Percentiles rank a stretch among this genome's conserved stretches.
These are phyloP conservation scores for Trididemnum nubilum DNA, from an alignment of 23 tunicate genomes.

Conservation along the genomic window DNA sequence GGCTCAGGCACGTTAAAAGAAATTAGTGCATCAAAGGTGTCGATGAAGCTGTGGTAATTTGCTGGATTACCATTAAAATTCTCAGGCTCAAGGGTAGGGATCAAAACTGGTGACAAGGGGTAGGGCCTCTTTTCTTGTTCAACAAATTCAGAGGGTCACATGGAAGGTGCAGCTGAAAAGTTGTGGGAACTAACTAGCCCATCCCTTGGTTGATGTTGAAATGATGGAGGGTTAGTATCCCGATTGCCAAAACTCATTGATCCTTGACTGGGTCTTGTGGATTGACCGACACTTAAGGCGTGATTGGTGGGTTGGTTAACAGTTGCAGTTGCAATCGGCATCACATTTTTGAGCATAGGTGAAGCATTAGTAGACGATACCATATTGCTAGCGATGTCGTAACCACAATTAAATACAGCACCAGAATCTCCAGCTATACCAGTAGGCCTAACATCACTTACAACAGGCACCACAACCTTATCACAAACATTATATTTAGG, in stretches of 20 bases:
- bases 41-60: constrained; percentile 18
- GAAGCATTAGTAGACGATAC: background rate
- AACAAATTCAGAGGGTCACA: background rate
- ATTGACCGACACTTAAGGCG: background rate
- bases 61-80: constrained; percentile 4
- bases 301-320: background rate
- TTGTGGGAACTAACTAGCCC: background rate
- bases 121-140: background rate
- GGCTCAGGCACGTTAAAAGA: constrained; percentile 3
- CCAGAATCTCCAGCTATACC: background rate
- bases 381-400: background rate
- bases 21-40: constrained; percentile 9
- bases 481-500: background rate
- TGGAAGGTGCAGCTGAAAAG: background rate
- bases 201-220: background rate
- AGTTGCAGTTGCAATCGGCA: background rate
- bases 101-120: background rate
- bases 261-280: background rate
- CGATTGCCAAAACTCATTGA: background rate
- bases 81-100: background rate
- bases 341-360: too few species aligned
- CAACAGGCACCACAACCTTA: background rate
- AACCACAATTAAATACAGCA: background rate
- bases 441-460: background rate
- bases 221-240: background rate